Evolutionary conservation across 2,113 vertebrate species (phyloP), one percentile per base, ranked within the genome.

Genomic region (Gopherus evgoodei): DNA sequence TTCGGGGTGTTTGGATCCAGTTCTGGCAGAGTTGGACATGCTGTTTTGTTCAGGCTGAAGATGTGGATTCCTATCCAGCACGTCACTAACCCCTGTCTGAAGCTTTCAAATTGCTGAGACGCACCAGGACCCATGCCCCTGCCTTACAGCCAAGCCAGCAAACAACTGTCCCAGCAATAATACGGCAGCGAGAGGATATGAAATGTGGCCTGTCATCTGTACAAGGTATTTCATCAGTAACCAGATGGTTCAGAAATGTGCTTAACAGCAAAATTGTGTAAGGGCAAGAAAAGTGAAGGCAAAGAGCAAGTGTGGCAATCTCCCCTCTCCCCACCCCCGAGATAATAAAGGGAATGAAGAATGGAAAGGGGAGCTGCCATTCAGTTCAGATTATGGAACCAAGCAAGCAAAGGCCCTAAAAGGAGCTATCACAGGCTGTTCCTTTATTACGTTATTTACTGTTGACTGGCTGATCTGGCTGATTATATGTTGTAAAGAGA

Each of bases 241-340:
- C 83, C 83, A 84, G 91, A 85, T 90, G 94, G 93, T 95, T 94
- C 96, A 93, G 96, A 95, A 96, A 97, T 19, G 81, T 84, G 80
- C 90, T 95, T 82, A 87, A 91, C 92, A 90, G 65, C 78, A 85
- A 13, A 83, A 47, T 97, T 98, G 96, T 90, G 94, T 90, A 98
- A 97, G 19, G 91, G 81, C 95, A 97, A 93, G 90, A 93, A 97
- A 95, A 98, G 94, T 54, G 84, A 96, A 97, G 96, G 94, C 96
- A 97, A 98, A 98, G 97, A 97, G 94, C 96, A 95, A 94, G 86
- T 96, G 96, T 96, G 92, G 96, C 92, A 97, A 97, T 95, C 87
- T 9, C 65, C 19, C 35, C n/a, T 17, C 29, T n/a, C 53, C 50
- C 92, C 57, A 29, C 27, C 79, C 50, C 54, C 90, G 31, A 93